Conservation (phyloP, 1,140 invertebrate genomes). For the Camponotus floridanus region DNA sequence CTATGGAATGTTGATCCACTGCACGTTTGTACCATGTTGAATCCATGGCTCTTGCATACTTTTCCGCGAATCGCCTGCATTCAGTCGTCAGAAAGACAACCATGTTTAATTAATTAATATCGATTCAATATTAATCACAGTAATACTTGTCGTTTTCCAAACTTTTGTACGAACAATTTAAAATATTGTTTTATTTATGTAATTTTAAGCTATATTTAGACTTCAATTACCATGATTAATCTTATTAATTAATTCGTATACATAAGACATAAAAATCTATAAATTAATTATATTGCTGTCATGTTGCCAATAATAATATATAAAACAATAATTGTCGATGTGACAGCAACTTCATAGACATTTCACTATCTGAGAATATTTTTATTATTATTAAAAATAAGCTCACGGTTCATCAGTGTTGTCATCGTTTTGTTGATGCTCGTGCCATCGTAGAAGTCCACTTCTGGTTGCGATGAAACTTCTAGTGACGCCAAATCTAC, state of each 20-base stretch:
- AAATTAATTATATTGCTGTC: too few species aligned
- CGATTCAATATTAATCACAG: background rate
- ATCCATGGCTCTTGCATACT: slow-evolving; percentile 94
- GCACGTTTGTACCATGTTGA: slow-evolving; percentile 97
- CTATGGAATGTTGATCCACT: slow-evolving; percentile 94
- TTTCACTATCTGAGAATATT: background rate
- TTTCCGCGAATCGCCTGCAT: slow-evolving; percentile 93
- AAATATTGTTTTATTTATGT: background rate
- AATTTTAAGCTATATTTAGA: slow-evolving; percentile 7
- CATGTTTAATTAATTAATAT: slow-evolving; percentile 15
- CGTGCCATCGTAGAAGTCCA: slow-evolving; percentile 94
- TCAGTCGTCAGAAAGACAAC: slow-evolving; percentile 44
- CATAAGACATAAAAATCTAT: too few species aligned
- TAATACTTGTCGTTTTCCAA: background rate
- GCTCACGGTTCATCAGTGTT: slow-evolving; percentile 89
- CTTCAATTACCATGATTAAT: too few species aligned
- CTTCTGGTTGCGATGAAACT: slow-evolving; percentile 96
- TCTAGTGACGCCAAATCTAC: slow-evolving; percentile 93
- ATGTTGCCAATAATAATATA: too few species aligned
- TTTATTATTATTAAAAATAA: slow-evolving; percentile 45
- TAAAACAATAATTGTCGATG: too few species aligned
- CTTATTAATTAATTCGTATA: too few species aligned
- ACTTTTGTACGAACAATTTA: background rate
- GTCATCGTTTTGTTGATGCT: slow-evolving; percentile 88
- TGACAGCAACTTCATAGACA: too few species aligned